Conservation (phyloP, 2,888 invertebrate species). For the Hydraecia micacea region DNA sequence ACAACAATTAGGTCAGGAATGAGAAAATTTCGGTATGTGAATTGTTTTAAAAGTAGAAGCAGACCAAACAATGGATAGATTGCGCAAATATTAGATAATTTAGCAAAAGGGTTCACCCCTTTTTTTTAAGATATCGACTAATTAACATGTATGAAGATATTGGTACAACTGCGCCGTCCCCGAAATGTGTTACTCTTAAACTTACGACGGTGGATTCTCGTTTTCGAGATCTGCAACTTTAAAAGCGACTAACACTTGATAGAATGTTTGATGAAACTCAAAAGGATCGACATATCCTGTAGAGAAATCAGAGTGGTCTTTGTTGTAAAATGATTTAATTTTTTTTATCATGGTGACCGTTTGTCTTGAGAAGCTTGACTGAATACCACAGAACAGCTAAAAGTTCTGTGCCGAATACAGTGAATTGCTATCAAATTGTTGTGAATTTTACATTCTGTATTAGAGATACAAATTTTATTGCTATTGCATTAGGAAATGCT, state of each 20-base stretch:
- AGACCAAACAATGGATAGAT: background rate
- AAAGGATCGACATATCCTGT: slow-evolving; percentile 74
- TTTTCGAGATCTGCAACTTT: slow-evolving; percentile 73
- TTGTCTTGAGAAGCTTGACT: background rate
- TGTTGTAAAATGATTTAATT: slow-evolving; percentile 73
- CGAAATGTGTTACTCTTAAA: background rate
- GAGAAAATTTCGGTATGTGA: background rate
- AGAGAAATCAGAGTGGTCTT: slow-evolving; percentile 72
- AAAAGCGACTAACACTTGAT: slow-evolving; percentile 72
- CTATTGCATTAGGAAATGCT: background rate
- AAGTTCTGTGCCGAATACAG: slow-evolving; percentile 1
- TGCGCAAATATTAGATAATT: no score
- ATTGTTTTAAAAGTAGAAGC: background rate
- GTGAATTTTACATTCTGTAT: slow-evolving; percentile 13
- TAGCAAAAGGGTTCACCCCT: background rate
- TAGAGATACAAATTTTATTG: background rate
- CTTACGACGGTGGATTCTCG: slow-evolving; percentile 56
- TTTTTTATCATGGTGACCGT: slow-evolving; percentile 64
- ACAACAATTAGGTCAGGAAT: background rate
- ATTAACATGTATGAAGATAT: background rate
- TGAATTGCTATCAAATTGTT: background rate
- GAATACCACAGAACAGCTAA: no score
- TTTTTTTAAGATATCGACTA: background rate
- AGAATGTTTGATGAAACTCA: slow-evolving; percentile 77
- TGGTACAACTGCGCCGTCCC: background rate